Evolutionary conservation across 2,888 invertebrate species (phyloP), one percentile per base, ranked within the genome.

Genomic region (Clostera curtula): DNA sequence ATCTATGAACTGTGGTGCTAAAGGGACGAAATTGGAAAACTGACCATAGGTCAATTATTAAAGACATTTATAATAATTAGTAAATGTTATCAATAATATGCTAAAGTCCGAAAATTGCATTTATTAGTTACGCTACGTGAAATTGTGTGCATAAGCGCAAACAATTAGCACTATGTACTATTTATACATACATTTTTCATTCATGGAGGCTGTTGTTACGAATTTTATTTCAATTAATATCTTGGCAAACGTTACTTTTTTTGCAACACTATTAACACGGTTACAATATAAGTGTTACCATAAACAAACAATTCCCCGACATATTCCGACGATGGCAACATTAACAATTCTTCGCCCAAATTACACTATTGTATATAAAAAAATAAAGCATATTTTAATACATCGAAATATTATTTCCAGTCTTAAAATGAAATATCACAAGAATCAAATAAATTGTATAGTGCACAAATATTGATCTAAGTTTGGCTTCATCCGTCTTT

Each of bases 261-360:
- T n/a, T n/a, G n/a, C n/a, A n/a, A n/a, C n/a, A n/a, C n/a, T n/a
- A n/a, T n/a, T n/a, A n/a, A n/a, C n/a, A n/a, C n/a, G n/a, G n/a
- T n/a, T n/a, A n/a, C n/a, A n/a, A n/a, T n/a, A n/a, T n/a, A n/a
- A n/a, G n/a, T n/a, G n/a, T n/a, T n/a, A n/a, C n/a, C n/a, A n/a
- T n/a, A 5, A 16, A 16, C 13, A 9, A 14, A 6, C 16, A 25
- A 16, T 25, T 45, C 31, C 29, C 23, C 44, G 36, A 43, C 16
- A 27, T 27, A 27, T 15, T 22, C 25, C 29, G 6, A 29, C 31
- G 30, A 31, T 40, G 32, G 38, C 45, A 49, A 57, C 39, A 29
- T 37, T 50, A 34, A 37, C 29, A 68, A 68, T 65, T 68, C 66
- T 64, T 62, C 61, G 62, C 60, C 40, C 62, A 68, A 64, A 60